Evolutionary conservation across 2,888 invertebrate genomes (phyloP).

Genomic region (Drosophila sordidapex): DNA sequence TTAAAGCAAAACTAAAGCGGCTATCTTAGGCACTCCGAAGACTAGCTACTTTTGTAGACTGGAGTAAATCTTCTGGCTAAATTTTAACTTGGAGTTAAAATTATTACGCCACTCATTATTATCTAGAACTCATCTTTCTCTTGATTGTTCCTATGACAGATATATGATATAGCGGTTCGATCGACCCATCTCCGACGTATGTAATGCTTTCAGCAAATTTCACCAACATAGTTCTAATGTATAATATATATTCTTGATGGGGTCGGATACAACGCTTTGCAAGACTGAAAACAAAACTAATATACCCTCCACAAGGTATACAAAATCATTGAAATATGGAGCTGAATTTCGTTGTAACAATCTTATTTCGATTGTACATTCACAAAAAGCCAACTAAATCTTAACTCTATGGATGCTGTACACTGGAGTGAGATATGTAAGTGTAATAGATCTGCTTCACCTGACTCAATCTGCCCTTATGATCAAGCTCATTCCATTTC

Average conservation of each 20-base stretch:
- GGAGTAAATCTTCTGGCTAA: background rate
- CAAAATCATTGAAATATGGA: background rate
- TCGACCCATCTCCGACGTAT: background rate
- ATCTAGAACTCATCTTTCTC: background rate
- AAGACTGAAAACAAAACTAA: background rate
- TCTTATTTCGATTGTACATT: background rate
- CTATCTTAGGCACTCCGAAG: background rate
- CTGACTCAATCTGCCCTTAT: constrained; percentile 4
- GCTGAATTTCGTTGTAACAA: background rate
- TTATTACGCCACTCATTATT: background rate
- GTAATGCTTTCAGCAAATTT: background rate
- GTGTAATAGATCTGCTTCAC: constrained; percentile 11
- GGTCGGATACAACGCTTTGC: background rate
- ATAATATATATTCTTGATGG: background rate
- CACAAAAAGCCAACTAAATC: background rate
- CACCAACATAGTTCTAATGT: too few species aligned
- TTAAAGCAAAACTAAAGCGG: background rate
- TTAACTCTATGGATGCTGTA: background rate
- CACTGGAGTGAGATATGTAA: background rate
- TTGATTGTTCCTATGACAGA: background rate
- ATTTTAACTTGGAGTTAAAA: background rate
- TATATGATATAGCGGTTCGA: background rate
- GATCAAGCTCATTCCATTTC: constrained; percentile 11
- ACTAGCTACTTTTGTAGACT: background rate
- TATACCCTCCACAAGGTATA: too few species aligned